phyloP scores from a whole-genome alignment of 1,140 invertebrate genomes.

The Ceratitis capitata region DNA sequence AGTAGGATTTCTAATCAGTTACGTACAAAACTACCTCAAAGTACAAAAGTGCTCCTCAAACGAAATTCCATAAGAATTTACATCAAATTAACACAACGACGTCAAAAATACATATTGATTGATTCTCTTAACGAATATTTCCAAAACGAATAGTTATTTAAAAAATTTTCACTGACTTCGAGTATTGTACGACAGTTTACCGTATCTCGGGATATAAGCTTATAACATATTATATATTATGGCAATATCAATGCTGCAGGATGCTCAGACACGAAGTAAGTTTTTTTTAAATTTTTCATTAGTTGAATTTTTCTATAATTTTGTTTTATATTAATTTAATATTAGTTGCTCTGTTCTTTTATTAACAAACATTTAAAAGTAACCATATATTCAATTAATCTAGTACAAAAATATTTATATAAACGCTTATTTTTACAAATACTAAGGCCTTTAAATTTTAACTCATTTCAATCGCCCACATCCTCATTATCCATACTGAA shows the following conservation, averaged over 20 bases:
- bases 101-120: background rate
- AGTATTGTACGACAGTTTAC: background rate
- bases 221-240: slow-evolving; percentile 46
- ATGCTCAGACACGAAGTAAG: slow-evolving; percentile 65
- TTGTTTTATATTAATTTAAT: no score
- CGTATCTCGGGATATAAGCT: background rate
- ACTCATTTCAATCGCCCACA: background rate
- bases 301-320: no score
- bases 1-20: background rate
- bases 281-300: background rate
- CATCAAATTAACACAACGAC: background rate
- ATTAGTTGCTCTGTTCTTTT: no score
- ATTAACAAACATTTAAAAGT: no score
- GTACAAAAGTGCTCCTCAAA: slow-evolving; percentile 30
- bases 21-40: slow-evolving; percentile 36
- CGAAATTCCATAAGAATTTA: background rate
- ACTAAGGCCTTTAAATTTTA: background rate
- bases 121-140: no score
- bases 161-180: background rate
- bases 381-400: no score
- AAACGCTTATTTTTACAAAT: no score
- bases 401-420: no score
- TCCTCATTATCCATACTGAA: background rate
- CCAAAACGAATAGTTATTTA: background rate
- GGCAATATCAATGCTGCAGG: slow-evolving; percentile 64